Evolutionary conservation across 2,113 vertebrate genomes (phyloP).

Genomic region (Mobula birostris): DNA sequence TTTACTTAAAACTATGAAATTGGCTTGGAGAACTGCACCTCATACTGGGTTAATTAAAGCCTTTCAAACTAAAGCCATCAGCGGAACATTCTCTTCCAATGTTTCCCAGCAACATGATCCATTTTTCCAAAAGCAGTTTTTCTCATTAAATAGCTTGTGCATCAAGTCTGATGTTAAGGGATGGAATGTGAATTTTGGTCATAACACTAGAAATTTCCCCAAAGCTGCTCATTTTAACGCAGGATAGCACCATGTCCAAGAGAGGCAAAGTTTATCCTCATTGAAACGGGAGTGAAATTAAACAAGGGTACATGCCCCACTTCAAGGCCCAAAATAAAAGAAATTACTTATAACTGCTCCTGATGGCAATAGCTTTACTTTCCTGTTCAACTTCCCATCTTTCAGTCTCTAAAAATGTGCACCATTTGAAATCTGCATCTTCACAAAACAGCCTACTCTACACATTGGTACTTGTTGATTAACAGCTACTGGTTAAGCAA

Average conservation of each 20-base stretch:
- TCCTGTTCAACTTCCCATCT: not conserved
- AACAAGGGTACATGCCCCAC: not conserved
- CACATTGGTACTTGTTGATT: not conserved
- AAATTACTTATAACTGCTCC: not conserved
- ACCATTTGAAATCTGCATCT: not conserved
- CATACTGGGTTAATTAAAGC: not conserved
- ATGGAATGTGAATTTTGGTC: not conserved
- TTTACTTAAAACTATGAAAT: not conserved
- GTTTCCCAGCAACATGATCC: not conserved
- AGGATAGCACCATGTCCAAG: not conserved
- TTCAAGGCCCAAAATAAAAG: not conserved
- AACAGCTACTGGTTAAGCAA: not conserved
- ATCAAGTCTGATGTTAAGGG: not conserved
- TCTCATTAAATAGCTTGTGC: not conserved
- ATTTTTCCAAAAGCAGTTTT: slow-evolving; percentile 14
- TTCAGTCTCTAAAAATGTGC: not conserved
- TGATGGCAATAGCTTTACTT: not conserved
- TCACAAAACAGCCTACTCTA: not conserved
- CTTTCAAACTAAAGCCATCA: not conserved
- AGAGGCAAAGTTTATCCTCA: not conserved
- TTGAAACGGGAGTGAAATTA: not conserved
- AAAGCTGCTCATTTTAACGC: not conserved
- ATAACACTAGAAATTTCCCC: not conserved
- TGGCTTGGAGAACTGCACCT: not conserved
- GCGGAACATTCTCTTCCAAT: not conserved